Evolutionary conservation across 2,113 vertebrate species (phyloP).

Genomic region (Garra rufa): DNA sequence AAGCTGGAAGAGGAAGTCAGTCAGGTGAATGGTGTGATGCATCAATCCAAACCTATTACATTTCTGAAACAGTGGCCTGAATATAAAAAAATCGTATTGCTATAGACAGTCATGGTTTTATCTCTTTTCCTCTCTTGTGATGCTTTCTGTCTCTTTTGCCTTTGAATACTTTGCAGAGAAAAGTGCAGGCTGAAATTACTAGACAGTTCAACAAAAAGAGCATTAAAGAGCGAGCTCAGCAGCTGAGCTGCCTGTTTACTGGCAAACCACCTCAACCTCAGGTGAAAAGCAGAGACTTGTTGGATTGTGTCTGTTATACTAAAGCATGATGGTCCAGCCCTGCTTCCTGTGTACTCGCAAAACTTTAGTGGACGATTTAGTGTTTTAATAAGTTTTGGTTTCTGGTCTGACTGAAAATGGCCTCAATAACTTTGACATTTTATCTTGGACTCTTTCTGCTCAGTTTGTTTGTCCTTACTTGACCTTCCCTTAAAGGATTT

Average conservation of each 20-base stretch:
- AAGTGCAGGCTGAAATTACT: slow-evolving; percentile 77
- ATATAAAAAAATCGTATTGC: not conserved
- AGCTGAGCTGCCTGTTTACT: slow-evolving; percentile 87
- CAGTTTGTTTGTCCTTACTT: not conserved
- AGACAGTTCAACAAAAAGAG: slow-evolving; percentile 88
- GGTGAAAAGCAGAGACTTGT: slow-evolving; percentile 69
- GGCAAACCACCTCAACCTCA: slow-evolving; percentile 72
- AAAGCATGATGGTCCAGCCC: not conserved
- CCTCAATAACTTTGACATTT: not conserved
- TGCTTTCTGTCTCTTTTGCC: slow-evolving; percentile 42
- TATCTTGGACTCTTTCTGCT: not conserved
- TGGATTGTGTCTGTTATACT: not conserved
- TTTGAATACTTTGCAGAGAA: slow-evolving; percentile 76
- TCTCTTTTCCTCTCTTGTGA: not conserved
- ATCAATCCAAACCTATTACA: not conserved
- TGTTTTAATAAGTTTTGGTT: not conserved
- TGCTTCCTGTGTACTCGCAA: slow-evolving; percentile 13
- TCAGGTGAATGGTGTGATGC: slow-evolving; percentile 81
- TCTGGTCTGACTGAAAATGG: not conserved
- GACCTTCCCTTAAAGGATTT: too few species aligned
- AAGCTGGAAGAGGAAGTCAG: slow-evolving; percentile 79
- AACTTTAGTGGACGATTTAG: not conserved
- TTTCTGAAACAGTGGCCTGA: not conserved
- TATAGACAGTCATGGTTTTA: not conserved
- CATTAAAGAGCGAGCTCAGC: slow-evolving; percentile 88